These are phyloP conservation scores for Eciton burchellii DNA, from an alignment of 1,140 invertebrate species.

Conservation along the genomic window DNA sequence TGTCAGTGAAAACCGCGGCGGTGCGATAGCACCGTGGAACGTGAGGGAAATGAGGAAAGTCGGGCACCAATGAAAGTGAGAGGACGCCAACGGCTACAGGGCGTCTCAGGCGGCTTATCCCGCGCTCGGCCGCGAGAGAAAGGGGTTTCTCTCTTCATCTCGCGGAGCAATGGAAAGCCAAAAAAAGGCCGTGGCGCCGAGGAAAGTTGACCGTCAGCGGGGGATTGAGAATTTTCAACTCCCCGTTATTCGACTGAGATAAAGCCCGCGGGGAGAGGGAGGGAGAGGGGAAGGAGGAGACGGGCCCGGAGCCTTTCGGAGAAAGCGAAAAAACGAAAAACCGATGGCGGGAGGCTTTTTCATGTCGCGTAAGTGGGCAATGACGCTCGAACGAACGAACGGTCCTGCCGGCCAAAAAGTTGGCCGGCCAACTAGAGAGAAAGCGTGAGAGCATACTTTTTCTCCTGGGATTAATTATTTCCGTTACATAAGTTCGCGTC, in stretches of 20 bases:
- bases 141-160: conserved; percentile 50
- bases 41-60: conserved; percentile 78
- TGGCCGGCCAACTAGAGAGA: no score
- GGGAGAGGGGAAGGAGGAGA: no score
- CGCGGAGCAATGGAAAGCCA: conserved; percentile 29
- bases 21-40: conserved; percentile 70
- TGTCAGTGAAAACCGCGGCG: conserved; percentile 74
- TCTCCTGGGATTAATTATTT: no score
- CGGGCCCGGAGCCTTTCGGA: no score
- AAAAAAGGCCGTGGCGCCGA: conserved; percentile 4
- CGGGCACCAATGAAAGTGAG: conserved; percentile 77
- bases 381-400: no score
- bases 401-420: no score
- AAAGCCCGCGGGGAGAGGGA: neutral
- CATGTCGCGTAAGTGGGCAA: no score
- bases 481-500: no score
- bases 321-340: no score
- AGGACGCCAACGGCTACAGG: conserved; percentile 73
- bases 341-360: no score
- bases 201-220: neutral
- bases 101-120: conserved; percentile 60
- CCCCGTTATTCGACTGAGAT: neutral
- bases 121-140: conserved; percentile 59
- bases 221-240: neutral
- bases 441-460: no score